Conservation (phyloP, 2,113 vertebrate genomes). For the Chaetorhynchus papuensis region DNA sequence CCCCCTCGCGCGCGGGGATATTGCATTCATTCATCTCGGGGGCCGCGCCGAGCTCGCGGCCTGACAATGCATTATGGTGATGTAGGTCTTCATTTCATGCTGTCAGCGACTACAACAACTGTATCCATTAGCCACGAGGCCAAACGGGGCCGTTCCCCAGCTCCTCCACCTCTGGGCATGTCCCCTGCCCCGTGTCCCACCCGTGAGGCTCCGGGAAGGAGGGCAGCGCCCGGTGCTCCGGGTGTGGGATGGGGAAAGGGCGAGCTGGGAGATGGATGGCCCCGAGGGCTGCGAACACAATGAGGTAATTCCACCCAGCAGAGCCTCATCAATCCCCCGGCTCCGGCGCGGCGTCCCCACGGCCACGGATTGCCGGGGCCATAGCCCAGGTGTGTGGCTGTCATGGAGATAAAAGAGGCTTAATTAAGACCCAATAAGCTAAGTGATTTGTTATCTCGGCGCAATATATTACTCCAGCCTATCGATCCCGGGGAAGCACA, state of each 20-base stretch:
- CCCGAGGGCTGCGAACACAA: background rate
- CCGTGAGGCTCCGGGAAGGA: rapidly evolving
- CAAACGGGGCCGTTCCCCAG: background rate
- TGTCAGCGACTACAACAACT: slow-evolving; percentile 16
- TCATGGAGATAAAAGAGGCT: slow-evolving; percentile 74
- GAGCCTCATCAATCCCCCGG: slow-evolving; percentile 44
- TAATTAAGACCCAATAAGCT: slow-evolving; percentile 80
- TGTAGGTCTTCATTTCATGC: background rate
- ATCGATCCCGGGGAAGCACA: slow-evolving; percentile 36
- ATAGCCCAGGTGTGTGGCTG: slow-evolving; percentile 70
- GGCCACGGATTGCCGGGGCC: background rate
- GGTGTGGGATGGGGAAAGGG: background rate
- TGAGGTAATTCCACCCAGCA: slow-evolving; percentile 52
- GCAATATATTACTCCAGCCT: slow-evolving; percentile 66
- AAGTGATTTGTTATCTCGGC: slow-evolving; percentile 74
- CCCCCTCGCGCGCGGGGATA: background rate
- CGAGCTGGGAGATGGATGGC: background rate
- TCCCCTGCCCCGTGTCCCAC: background rate
- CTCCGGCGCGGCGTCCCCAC: background rate
- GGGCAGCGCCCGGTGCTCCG: background rate
- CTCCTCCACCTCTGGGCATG: background rate
- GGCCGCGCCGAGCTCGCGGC: background rate
- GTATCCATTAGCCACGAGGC: background rate
- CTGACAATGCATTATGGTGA: background rate
- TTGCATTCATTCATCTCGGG: slow-evolving; percentile 8